Base-by-base conservation (phyloP, 37 sponge, comb jelly and placozoan genomes). In the Theonella swinhoei region DNA sequence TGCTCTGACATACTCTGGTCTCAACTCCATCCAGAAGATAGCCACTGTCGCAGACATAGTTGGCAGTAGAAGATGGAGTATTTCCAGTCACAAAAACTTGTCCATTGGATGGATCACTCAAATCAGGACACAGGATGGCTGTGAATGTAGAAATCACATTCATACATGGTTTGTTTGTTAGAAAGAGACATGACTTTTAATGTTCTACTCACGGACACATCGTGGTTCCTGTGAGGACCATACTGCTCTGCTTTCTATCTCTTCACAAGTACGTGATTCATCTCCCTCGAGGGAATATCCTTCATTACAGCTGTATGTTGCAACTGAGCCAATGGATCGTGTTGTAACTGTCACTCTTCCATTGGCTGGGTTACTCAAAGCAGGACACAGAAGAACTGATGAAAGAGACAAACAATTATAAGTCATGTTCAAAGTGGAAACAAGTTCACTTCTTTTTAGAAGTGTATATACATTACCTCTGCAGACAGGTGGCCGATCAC, bases 171-270 rank as follows among this genome's bases (percentile, higher is more conserved):
- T 17, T 47, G 7, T 47, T 47, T 47, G 54, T 47, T 47, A 14
- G 54, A 14, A 47, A 47, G 14, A 17, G 54, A n/a, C n/a, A n/a
- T n/a, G n/a, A n/a, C n/a, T n/a, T n/a, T n/a, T n/a, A n/a, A n/a
- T n/a, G n/a, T n/a, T n/a, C n/a, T n/a, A 82, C 88, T 80, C 74
- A 92, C 93, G 72, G 38, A 22, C 62, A 39, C 93, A 93, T n/a
- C 42, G 63, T 7, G 93, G 87, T 41, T 28, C 73, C 7, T 4
- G 39, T n/a, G 77, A 89, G 63, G 69, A 66, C 93, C 93, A 93
- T 1, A 1, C 22, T 22, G 86, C 86, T 54, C 81, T 68, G 14
- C 39, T 36, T 28, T 81, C 54, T 17, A 47, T 47, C 11, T 47
- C 54, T 17, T 17, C 83, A 38, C 93, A 93, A 1, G 37, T 38